Conservation (phyloP, 2,113 vertebrate species). For the Bos javanicus region DNA sequence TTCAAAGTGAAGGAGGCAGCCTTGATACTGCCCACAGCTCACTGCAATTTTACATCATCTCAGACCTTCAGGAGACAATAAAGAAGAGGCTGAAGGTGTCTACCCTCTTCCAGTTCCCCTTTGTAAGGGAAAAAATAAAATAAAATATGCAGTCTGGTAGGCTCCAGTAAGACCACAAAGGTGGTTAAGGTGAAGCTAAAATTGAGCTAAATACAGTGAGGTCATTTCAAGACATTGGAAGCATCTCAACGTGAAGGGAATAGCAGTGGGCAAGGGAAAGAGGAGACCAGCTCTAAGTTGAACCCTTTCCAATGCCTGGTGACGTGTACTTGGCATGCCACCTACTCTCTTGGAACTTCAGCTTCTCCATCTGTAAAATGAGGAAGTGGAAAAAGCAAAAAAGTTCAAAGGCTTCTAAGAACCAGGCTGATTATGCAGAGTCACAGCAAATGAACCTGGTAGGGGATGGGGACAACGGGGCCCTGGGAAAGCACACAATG, state of each 20-base stretch:
- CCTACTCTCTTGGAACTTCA: not conserved
- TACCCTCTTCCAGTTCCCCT: not conserved
- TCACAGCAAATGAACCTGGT: not conserved
- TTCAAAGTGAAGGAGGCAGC: not conserved
- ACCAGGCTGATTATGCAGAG: not conserved
- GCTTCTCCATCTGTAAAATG: not conserved
- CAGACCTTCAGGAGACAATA: not conserved
- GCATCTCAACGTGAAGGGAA: not conserved
- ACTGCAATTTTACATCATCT: accelerated
- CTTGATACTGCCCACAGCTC: not conserved
- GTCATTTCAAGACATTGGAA: not conserved
- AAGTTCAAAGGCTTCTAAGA: not conserved
- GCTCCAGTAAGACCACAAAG: not conserved
- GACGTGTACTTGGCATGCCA: accelerated
- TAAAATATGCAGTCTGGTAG: not conserved
- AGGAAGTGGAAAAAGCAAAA: not conserved
- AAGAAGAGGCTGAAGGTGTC: not conserved
- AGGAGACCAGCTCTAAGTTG: not conserved
- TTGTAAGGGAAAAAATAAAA: not conserved
- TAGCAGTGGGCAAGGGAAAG: not conserved
- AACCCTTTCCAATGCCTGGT: not conserved
- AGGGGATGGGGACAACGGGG: too few relatives aligned
- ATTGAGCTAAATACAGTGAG: not conserved
- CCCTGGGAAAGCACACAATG: not conserved
- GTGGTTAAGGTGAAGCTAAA: not conserved